phyloP scores from a whole-genome alignment of 2,888 invertebrate species.

The Glyphotaelius pellucidus region DNA sequence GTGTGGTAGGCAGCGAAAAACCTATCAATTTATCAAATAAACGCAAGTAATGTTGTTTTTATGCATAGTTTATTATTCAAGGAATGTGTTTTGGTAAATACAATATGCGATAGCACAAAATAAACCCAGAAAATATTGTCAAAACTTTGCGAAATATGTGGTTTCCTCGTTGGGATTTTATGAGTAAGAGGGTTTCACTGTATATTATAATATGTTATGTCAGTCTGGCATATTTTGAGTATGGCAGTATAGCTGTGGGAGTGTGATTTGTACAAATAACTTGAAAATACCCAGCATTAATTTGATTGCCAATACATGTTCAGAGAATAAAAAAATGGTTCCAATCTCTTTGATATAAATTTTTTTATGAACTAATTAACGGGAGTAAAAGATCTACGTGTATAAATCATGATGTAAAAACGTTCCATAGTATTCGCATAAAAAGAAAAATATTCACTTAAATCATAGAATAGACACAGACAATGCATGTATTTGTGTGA shows the following conservation, averaged over 20 bases:
- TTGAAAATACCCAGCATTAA: neutral
- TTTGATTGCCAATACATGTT: neutral
- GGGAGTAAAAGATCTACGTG: neutral
- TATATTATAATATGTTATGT: too few species aligned
- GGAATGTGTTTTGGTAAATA: too few species aligned
- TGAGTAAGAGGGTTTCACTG: too few species aligned
- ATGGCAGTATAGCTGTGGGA: neutral
- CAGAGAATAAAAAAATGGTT: neutral
- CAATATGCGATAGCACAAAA: too few species aligned
- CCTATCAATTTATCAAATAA: too few species aligned
- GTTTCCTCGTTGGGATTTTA: too few species aligned
- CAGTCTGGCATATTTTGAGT: neutral
- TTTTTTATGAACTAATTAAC: neutral
- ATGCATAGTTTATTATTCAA: too few species aligned
- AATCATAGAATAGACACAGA: neutral
- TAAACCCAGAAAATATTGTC: too few species aligned
- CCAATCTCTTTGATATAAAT: neutral
- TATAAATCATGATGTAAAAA: neutral
- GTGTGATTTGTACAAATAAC: neutral
- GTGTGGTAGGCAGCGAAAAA: too few species aligned
- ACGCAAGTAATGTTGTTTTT: too few species aligned
- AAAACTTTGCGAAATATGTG: too few species aligned
- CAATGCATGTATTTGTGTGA: neutral
- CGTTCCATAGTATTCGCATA: constrained; percentile 23
- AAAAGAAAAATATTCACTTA: constrained; percentile 4